Evolutionary conservation across 2,113 vertebrate genomes (phyloP), one percentile per base, ranked within the genome.

Genomic region (Triplophysa dalaica): DNA sequence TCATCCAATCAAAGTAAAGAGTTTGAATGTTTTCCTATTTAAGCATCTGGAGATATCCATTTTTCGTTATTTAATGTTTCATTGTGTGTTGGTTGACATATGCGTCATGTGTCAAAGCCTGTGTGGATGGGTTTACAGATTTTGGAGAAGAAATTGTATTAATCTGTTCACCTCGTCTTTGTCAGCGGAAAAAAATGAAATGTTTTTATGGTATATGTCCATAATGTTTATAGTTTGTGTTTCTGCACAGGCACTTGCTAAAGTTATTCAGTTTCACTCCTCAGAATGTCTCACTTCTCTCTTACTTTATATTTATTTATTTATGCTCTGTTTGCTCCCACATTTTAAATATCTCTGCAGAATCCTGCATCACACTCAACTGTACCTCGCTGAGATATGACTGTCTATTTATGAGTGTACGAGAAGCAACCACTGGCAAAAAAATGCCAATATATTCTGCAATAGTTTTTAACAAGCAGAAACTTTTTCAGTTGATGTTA

Each of bases 21-120:
- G 10, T 43, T 43, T 43, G 1, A 43, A 11, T 54, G 16, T 54
- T 54, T 68, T 81, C 60, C 33, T 38, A 38, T 7, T 38, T 38
- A 38, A 7, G 1, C 6, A 38, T 7, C 62, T 38, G 66, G 56
- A 6, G 56, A 52, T 58, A 65, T 74, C 70, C 58, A 70, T 63
- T 63, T 63, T 70, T 58, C 62, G 33, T 2, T 38, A 22, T 73
- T 81, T 56, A 8, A n/a, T 4, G 17, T 56, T 56, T 19, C 17
- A 19, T 56, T n/a, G 65, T 66, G 77, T 66, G 54, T 43, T 64
- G 80, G 73, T 58, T 70, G 63, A 81, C 76, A 43, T 79, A 2
- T 75, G 69, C 74, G 62, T 74, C 66, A 43, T 52, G 66, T 69
- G 56, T 70, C 64, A 69, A 60, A 58, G 81, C 65, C 29, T 77